Evolutionary conservation across 2,113 vertebrate genomes (phyloP), one percentile per base, ranked within the genome.

Genomic region (Peromyscus maniculatus): DNA sequence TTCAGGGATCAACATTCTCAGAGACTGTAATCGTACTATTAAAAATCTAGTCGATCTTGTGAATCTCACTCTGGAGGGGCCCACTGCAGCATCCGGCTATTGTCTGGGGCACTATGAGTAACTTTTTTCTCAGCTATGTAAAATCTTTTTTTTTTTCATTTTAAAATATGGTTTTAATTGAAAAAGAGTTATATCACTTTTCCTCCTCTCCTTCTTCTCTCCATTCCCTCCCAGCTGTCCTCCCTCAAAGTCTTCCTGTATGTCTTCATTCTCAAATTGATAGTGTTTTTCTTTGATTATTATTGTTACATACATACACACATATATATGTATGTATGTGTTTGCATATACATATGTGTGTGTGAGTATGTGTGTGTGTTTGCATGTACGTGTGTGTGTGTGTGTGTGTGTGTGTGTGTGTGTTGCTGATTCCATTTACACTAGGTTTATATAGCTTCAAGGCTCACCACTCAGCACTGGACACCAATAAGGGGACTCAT

Each of bases 261-360:
- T 19, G 10, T 57, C 10, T 33, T 22, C 33, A 22, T 21, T 82
- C 10, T 57, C 10, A 82, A 57, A 19, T 22, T 57, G 10, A 24
- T 57, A n/a, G 33, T 9, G 5, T 33, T 79, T 79, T 33, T 36
- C 26, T 55, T 80, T 55, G 17, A 80, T 31, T 57, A 12, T n/a
- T 33, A 82, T 22, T 57, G 52, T 82, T 82, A 57, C 19, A 82
- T 82, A 22, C 33, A 57, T 57, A 13, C 21, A 22, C 19, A 36
- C 7, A 21, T 11, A 7, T 10, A 7, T 26, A 28, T 19, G 7
- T n/a, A 3, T 46, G 5, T 28, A 22, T 26, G 4, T 24, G 5
- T 75, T 11, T 43, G 71, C 69, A 71, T 4, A 36, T 15, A 69
- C 4, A 36, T 33, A 17, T 72, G 15, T 71, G 13, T 71, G 49